Base-by-base conservation (phyloP, 2,888 invertebrate species). In the Epinotia bilunana region DNA sequence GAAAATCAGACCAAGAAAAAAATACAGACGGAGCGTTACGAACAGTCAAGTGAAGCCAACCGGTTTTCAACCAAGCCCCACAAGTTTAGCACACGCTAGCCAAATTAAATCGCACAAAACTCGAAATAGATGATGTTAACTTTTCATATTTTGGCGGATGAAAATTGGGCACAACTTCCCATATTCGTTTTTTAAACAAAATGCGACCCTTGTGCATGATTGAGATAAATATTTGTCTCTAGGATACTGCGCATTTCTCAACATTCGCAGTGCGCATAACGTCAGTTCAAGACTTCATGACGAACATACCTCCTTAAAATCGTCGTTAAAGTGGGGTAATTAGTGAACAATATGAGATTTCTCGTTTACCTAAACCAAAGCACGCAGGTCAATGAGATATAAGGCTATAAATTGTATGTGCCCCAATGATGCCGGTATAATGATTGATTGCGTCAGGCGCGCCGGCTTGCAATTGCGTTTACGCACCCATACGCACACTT, bases 361-460 rank as follows among this genome's bases (percentile, higher is more conserved):
- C 11, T 1, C 13, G 18, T 67, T 67, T 43, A 16, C 5, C 3
- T 12, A 7, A 43, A 12, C 0, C n/a, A 46, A 60, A 18, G 39
- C 39, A 20, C 7, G 61, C 12, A 28, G 62, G 69, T 63, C 63
- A n/a, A 49, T 72, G 65, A 49, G 68, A 61, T 46, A 61, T 33
- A 63, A 63, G 20, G 55, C 57, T 61, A 53, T 53, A 62, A 71
- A 74, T 72, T 69, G 69, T 23, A 39, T 65, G 28, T 64, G n/a
- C 43, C 69, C 64, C 55, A 55, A 77, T 88, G 85, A 88, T 83
- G 80, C 75, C 33, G 33, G 77, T 43, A 72, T 81, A 83, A 82
- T 81, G 77, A 83, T 76, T 80, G 84, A 78, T 88, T 88, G 82
- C 88, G 75, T 88, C 87, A 88, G 83, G 58, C 77, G 69, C 46